phyloP scores from a whole-genome alignment of 2,797 vertebrate genomes.

The Xenops minutus region DNA sequence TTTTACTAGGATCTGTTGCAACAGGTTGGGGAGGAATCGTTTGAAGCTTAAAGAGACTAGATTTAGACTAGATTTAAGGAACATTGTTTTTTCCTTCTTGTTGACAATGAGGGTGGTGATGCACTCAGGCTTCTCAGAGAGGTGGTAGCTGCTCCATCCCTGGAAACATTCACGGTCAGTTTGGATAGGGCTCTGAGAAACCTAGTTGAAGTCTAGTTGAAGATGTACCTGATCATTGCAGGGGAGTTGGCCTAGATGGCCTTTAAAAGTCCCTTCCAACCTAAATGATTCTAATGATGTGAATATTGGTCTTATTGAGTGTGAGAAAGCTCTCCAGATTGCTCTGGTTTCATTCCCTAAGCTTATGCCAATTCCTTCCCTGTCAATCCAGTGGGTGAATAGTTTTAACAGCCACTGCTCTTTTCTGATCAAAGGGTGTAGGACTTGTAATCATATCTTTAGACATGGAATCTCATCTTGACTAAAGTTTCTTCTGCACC shows the following conservation, averaged over 20 bases:
- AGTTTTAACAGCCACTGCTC: neutral
- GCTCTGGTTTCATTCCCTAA: neutral
- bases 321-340: neutral
- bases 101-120: rapidly evolving
- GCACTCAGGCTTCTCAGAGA: neutral
- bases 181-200: neutral
- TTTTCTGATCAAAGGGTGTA: neutral
- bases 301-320: neutral
- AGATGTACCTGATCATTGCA: neutral
- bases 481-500: neutral
- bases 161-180: neutral
- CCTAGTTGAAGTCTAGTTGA: neutral
- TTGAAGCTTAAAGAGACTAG: neutral
- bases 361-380: neutral
- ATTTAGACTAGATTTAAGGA: neutral
- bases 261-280: neutral
- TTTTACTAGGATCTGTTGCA: neutral
- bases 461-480: neutral
- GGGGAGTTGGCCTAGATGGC: neutral
- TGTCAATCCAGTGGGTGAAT: neutral
- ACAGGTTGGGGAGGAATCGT: neutral
- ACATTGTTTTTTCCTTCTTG: neutral
- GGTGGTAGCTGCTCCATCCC: neutral
- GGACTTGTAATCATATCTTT: neutral
- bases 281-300: neutral